Conservation (phyloP, 2,113 vertebrate species). For the Oncorhynchus clarkii region DNA sequence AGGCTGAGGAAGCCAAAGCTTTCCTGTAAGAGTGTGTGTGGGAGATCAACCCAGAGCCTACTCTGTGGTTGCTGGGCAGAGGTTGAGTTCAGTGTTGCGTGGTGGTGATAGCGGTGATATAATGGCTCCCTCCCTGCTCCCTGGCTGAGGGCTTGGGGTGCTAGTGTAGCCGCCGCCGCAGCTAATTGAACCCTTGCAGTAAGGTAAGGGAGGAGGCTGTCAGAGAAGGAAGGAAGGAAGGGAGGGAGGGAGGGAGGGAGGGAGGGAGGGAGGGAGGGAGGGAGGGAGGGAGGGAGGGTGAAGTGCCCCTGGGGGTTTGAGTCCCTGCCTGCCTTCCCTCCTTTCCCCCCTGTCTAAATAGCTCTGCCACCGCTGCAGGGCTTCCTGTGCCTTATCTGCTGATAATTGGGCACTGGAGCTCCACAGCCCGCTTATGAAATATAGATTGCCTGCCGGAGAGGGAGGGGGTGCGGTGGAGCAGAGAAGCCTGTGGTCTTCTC, state of each 20-base stretch:
- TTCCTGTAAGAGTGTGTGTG: slow-evolving; percentile 4
- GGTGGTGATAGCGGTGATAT: slow-evolving; percentile 64
- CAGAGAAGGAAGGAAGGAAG: slow-evolving; percentile 35
- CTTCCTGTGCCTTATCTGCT: slow-evolving; percentile 78
- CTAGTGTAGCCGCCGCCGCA: slow-evolving; percentile 58
- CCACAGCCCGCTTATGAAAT: slow-evolving; percentile 80
- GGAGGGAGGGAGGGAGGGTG: slow-evolving; percentile 45
- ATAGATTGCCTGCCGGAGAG: slow-evolving; percentile 75
- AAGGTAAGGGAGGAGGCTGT: slow-evolving; percentile 60
- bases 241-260: slow-evolving; percentile 43
- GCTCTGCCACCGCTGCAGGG: slow-evolving; percentile 73
- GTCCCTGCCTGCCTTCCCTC: slow-evolving; percentile 65
- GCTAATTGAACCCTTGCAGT: slow-evolving; percentile 80
- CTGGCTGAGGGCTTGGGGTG: slow-evolving; percentile 66
- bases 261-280: slow-evolving; percentile 35
- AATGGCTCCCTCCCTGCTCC: slow-evolving; percentile 56
- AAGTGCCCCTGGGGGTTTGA: slow-evolving; percentile 74
- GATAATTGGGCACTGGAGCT: slow-evolving; percentile 78
- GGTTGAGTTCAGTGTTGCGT: slow-evolving; percentile 62
- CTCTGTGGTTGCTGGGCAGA: slow-evolving; percentile 48
- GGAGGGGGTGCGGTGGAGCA: slow-evolving; percentile 48
- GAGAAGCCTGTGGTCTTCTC: slow-evolving; percentile 65
- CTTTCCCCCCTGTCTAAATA: slow-evolving; percentile 70
- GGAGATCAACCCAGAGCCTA: slow-evolving; percentile 44
- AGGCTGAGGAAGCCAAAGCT: slow-evolving; percentile 32